A percentile compares a stretch with the other conserved stretches of the same genome.
Conservation (phyloP, 2,888 invertebrate species). For the Julus scanicus region DNA sequence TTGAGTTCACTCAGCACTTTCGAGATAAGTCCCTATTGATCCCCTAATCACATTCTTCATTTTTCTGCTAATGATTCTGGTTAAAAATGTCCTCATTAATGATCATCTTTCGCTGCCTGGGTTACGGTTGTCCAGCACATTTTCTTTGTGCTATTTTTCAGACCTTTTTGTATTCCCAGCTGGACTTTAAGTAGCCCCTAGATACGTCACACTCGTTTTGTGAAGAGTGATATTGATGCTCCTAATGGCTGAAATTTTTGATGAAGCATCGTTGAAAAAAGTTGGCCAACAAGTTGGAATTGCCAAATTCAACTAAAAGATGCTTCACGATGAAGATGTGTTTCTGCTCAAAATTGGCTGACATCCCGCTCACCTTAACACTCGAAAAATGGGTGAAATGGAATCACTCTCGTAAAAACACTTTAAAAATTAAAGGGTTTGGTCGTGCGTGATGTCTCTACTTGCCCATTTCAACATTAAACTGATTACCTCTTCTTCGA, state of each 20-base stretch:
- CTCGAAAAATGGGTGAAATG: not conserved
- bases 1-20: no score
- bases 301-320: slow-evolving; percentile 10
- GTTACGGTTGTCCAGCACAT: slow-evolving; percentile 14
- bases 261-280: slow-evolving; percentile 20
- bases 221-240: not conserved
- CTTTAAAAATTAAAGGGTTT: slow-evolving; percentile 2
- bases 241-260: slow-evolving; percentile 25
- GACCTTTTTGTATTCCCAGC: not conserved
- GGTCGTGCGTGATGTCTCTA: slow-evolving; percentile 14
- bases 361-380: not conserved
- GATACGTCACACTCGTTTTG: slow-evolving; percentile 7
- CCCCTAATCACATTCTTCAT: not conserved
- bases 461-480: not conserved
- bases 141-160: not conserved
- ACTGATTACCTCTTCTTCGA: not conserved
- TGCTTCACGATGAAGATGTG: not conserved
- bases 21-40: not conserved
- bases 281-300: not conserved
- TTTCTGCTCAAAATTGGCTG: not conserved
- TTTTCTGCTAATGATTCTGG: not conserved
- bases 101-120: not conserved
- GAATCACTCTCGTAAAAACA: not conserved
- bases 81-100: not conserved
- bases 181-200: slow-evolving; percentile 17